phyloP scores from a whole-genome alignment of 2,113 vertebrate species.

The Pipra filicauda region DNA sequence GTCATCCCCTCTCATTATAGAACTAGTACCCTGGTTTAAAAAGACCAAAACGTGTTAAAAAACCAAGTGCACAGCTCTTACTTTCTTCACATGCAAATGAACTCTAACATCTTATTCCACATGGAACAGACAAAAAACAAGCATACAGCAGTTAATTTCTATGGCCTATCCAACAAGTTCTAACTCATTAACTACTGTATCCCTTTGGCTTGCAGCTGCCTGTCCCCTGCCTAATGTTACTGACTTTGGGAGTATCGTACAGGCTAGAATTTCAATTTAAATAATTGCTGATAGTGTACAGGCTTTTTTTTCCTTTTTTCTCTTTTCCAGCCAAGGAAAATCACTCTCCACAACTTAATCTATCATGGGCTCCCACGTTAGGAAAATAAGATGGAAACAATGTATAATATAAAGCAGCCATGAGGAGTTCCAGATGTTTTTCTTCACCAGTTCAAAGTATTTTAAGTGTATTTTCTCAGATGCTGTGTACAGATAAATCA shows the following conservation, averaged over 20 bases:
- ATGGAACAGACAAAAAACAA: background rate
- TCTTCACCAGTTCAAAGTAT: background rate
- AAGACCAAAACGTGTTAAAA: background rate
- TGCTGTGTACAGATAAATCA: background rate
- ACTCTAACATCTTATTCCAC: background rate
- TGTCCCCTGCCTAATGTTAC: background rate
- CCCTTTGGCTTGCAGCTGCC: background rate
- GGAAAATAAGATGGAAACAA: constrained; percentile 14
- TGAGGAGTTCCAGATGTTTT: background rate
- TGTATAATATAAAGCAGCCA: background rate
- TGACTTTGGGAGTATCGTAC: background rate
- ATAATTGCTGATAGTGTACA: background rate
- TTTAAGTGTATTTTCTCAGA: constrained; percentile 16
- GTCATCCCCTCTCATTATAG: background rate
- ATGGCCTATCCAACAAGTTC: background rate
- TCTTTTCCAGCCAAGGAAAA: background rate
- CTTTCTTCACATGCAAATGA: background rate
- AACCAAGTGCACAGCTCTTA: background rate
- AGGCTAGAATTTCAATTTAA: background rate
- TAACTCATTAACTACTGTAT: background rate
- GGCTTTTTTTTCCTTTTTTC: background rate
- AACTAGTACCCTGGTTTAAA: background rate
- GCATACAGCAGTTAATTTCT: accelerated
- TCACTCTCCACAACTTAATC: background rate
- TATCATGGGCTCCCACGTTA: background rate